Base-by-base conservation (phyloP, 2,113 vertebrate genomes). In the Cyphomyrus plagiostoma region DNA sequence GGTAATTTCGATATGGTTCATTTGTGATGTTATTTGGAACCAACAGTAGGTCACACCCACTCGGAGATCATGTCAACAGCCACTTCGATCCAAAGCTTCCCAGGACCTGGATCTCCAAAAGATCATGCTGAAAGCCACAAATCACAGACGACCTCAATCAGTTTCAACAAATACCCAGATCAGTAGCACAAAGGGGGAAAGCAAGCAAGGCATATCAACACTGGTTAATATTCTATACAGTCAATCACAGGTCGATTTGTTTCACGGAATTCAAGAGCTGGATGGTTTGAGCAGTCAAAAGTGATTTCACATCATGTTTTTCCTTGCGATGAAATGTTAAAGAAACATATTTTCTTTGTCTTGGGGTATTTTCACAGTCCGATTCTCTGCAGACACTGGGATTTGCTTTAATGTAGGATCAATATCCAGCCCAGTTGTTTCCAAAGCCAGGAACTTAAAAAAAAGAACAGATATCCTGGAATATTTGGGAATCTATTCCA, bases 391-490 rank as follows among this genome's bases (percentile, higher is more conserved):
- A n/a, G 35, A 19, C 5, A 7, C 45, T 88, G 62, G 87, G 10
- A 46, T 42, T 56, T n/a, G 6, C 26, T 62, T 88, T 88, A 53
- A 88, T 58, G 87, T 45, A 62, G 56, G 56, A 62, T 88, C 58
- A 46, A 88, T 70, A 88, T 74, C 45, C 58, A 88, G 39, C n/a
- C 58, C 42, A 26, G 35, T 83, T 84, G 48, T 83, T 30, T 80
- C 26, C 30, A 66, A n/a, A 26, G 87, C 39, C 58, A 46, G 53
- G 23, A 48, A 15, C 19, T 30, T 50, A 80, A 52, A 26, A 87
- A 87, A 56, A 58, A 19, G 21, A 89, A 42, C 70, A 30, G 46
- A 80, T 80, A n/a, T 30, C 58, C 58, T 70, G 87, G 87, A 88
- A 66, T 88, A 42, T 77, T 77, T 49, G 66, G 26, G 66, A 89